A percentile compares a stretch with the other conserved stretches of the same genome.
Conservation (phyloP, 2,888 invertebrate genomes). For the Pandemis cinnamomeana region DNA sequence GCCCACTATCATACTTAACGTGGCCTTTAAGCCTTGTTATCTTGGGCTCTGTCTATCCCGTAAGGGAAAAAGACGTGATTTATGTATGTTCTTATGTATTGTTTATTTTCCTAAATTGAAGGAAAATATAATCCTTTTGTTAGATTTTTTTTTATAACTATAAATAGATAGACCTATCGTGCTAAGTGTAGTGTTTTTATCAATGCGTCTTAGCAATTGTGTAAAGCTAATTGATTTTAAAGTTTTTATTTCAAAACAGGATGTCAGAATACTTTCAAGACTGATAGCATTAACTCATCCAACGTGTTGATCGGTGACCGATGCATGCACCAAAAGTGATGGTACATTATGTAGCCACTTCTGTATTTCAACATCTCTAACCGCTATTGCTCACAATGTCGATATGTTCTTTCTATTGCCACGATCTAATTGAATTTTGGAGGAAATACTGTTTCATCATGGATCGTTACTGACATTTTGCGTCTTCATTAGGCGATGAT, state of each 20-base stretch:
- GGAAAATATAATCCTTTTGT: no score
- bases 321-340: slow-evolving; percentile 35
- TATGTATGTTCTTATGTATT: no score
- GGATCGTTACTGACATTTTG: background rate
- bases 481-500: background rate
- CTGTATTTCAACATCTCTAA: slow-evolving; percentile 19
- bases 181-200: no score
- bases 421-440: slow-evolving; percentile 21
- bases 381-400: slow-evolving; percentile 18
- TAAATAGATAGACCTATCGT: no score
- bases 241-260: background rate
- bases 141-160: no score
- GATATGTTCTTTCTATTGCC: slow-evolving; percentile 26
- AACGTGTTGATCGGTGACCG: slow-evolving; percentile 12
- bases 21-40: no score
- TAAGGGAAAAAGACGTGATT: no score
- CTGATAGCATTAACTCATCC: background rate
- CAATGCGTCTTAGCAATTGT: no score
- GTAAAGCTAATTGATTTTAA: no score
- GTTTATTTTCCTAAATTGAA: no score
- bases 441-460: slow-evolving; percentile 22
- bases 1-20: no score
- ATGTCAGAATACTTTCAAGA: background rate
- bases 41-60: no score
- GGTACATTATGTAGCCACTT: slow-evolving; percentile 26